Percentiles rank a stretch among this genome's conserved stretches.
Conservation (phyloP, 30 jellyfish, hydroid and myxozoan genomes). For the Sanderia malayensis region DNA sequence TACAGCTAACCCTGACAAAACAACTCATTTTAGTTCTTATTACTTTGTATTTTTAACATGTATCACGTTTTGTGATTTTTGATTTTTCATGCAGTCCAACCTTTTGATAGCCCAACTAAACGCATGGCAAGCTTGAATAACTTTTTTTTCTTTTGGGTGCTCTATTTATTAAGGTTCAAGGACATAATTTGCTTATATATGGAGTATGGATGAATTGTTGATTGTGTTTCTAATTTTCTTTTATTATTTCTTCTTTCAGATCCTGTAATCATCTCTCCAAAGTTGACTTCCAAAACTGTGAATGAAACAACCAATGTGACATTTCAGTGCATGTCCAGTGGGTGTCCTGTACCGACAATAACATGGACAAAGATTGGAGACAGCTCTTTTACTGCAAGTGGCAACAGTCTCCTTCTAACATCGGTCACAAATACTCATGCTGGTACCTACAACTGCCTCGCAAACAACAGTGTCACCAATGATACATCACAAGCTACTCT, state of each 20-base stretch:
- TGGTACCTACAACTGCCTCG: constrained; percentile 30
- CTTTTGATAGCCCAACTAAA: too few species aligned
- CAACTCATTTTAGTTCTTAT: too few species aligned
- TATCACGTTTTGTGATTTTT: too few species aligned
- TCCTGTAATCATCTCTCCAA: constrained; percentile 7
- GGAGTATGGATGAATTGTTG: too few species aligned
- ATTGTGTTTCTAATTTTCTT: not conserved
- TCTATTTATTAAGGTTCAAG: too few species aligned
- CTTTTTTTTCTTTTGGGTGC: too few species aligned
- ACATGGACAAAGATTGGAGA: constrained; percentile 12
- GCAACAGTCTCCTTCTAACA: not conserved
- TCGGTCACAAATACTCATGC: constrained; percentile 13
- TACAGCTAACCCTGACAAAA: too few species aligned
- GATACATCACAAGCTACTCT: not conserved
- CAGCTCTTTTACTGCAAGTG: not conserved
- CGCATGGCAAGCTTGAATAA: too few species aligned
- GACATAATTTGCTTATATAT: too few species aligned
- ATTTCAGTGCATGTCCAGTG: constrained; percentile 10
- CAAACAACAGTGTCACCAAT: constrained; percentile 6
- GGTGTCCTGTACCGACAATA: constrained; percentile 24
- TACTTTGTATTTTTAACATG: too few species aligned
- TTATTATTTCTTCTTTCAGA: not conserved
- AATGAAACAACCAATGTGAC: constrained; percentile 21
- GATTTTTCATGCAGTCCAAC: too few species aligned
- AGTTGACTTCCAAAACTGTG: not conserved